Base-by-base conservation (phyloP, 2,113 vertebrate genomes). In the Albula glossodonta region DNA sequence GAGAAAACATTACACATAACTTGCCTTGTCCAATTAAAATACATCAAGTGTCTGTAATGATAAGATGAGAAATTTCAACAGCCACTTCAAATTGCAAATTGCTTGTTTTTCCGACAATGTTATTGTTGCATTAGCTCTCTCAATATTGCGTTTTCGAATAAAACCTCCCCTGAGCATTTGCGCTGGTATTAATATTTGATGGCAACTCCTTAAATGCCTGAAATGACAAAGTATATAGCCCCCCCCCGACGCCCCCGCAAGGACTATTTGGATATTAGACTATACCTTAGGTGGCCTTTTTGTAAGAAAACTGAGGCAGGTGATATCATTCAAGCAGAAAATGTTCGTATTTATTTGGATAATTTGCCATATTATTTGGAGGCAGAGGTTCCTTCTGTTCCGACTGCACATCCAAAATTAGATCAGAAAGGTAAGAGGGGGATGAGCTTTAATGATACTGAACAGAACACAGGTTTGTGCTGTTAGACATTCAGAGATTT, bases 61-160 rank as follows among this genome's bases (percentile, higher is more conserved):
- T 81, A 51, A 88, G 79, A 87, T 87, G 78, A 89, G 83, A 80
- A 88, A 86, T 74, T 82, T 86, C 52, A 41, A 79, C 86, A 82
- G 78, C 84, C 85, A 84, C 60, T 41, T 63, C 85, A 53, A 81
- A 66, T 52, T 41, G 82, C 25, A 87, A n/a, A 78, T 86, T 84
- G 78, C 63, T 78, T 70, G 80, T 63, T 83, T 79, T 80, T 49
- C 41, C 31, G 85, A 80, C 83, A 81, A 86, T 51, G 77, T 85
- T 82, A 57, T 79, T 78, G 84, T 63, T 51, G 81, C 79, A 86
- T 85, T 85, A 77, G 83, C 77, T 53, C 83, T 81, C 84, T 52
- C 86, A 83, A 56, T 50, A 41, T 80, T 63, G 66, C 60, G 78
- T 31, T 50, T 49, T 19, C 77, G 81, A 90, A 80, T 84, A 87